Evolutionary conservation across 1,140 invertebrate species (phyloP).

Genomic region (Lithobius niger): DNA sequence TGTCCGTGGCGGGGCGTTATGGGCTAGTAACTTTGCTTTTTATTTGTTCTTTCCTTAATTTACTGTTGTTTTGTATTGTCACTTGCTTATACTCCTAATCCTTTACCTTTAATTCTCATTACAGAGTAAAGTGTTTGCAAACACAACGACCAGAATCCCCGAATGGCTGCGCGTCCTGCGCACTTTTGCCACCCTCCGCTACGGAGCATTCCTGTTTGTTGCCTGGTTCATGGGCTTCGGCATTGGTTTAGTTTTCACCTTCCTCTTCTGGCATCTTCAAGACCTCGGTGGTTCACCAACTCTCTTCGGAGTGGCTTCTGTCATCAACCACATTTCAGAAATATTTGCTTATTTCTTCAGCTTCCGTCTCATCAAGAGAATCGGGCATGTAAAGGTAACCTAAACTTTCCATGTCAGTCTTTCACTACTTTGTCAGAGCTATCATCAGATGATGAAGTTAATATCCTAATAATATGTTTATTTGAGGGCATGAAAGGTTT

Average conservation of each 20-base stretch:
- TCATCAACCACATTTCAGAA: conserved; percentile 98
- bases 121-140: conserved; percentile 83
- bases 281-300: conserved; percentile 94
- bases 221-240: conserved; percentile 99
- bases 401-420: too few species aligned
- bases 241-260: conserved; percentile 97
- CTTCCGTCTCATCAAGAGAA: conserved; percentile 81
- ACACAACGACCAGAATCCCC: conserved; percentile 74
- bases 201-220: conserved; percentile 85
- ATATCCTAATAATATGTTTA: too few species aligned
- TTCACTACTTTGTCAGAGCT: too few species aligned
- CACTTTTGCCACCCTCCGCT: conserved; percentile 80
- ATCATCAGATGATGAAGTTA: too few species aligned
- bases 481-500: too few species aligned
- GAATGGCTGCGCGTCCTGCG: conserved; percentile 83
- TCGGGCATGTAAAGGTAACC: conserved; percentile 78
- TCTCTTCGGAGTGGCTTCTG: conserved; percentile 92
- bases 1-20: too few species aligned
- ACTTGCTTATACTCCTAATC: too few species aligned
- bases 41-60: too few species aligned
- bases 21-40: too few species aligned
- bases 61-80: too few species aligned
- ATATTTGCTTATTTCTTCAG: conserved; percentile 98
- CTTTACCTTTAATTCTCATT: conserved; percentile 22
- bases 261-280: conserved; percentile 97